A percentile compares a stretch with the other conserved stretches of the same genome.
These are phyloP conservation scores for Tiliacea aurago DNA, from an alignment of 2,888 invertebrate species.

Conservation along the genomic window DNA sequence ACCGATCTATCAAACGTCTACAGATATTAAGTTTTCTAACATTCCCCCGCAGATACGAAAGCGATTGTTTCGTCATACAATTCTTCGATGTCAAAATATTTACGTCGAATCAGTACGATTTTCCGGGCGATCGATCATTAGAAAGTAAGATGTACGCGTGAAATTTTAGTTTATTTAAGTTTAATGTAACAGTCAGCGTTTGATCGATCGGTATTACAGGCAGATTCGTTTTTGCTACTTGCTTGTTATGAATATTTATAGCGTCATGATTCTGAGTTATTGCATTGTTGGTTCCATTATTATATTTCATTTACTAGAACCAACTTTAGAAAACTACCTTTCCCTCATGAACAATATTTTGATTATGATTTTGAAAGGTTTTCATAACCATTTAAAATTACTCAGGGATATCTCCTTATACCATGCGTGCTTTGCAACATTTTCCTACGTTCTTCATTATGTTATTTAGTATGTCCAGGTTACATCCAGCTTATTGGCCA, in stretches of 20 bases:
- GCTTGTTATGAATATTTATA: constrained; percentile 54
- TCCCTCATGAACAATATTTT: background rate
- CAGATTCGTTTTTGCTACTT: constrained; percentile 63
- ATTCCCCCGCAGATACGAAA: constrained; percentile 80
- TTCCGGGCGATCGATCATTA: constrained; percentile 87
- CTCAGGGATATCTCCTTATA: too few relatives aligned
- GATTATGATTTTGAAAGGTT: too few relatives aligned
- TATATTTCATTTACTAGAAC: constrained; percentile 15
- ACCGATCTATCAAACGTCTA: constrained; percentile 88
- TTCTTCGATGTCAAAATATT: constrained; percentile 88
- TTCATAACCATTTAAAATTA: too few relatives aligned
- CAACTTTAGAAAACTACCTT: background rate
- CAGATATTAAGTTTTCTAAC: constrained; percentile 83
- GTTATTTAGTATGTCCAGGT: too few relatives aligned
- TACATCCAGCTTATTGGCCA: background rate
- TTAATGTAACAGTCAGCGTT: constrained; percentile 71
- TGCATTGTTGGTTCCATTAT: constrained; percentile 31
- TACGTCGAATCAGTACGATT: constrained; percentile 85
- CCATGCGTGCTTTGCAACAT: too few relatives aligned
- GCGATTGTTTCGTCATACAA: constrained; percentile 89
- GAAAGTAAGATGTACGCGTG: constrained; percentile 82
- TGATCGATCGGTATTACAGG: constrained; percentile 63
- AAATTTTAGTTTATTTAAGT: constrained; percentile 85
- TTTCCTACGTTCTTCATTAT: too few relatives aligned
- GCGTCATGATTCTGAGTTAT: constrained; percentile 43